Evolutionary conservation across 2,888 invertebrate species (phyloP).

Genomic region (Luffia ferchaultella): DNA sequence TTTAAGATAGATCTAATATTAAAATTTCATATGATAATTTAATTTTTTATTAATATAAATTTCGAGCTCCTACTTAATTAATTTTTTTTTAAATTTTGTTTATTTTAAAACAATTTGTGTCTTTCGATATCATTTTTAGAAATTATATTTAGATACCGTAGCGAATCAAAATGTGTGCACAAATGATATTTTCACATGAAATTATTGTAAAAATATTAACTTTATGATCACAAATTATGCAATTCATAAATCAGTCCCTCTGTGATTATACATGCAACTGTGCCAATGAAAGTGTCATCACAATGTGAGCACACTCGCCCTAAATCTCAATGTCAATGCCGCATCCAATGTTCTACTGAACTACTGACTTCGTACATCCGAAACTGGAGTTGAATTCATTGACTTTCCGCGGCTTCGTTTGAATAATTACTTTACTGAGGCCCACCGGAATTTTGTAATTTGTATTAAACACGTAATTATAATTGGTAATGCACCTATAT

Average conservation of each 20-base stretch:
- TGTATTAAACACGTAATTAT: not conserved
- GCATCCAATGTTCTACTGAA: not conserved
- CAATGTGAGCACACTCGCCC: not conserved
- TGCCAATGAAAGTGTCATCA: not conserved
- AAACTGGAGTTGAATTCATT: not conserved
- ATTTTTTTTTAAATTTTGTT: too few species aligned
- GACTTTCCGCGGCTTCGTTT: not conserved
- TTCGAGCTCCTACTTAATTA: too few species aligned
- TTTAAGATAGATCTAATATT: too few species aligned
- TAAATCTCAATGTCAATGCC: not conserved
- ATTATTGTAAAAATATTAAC: not conserved
- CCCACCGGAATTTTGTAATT: not conserved
- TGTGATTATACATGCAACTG: not conserved
- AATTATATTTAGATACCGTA: too few species aligned
- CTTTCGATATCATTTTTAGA: too few species aligned
- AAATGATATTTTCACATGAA: not conserved
- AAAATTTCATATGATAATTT: too few species aligned
- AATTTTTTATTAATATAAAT: too few species aligned
- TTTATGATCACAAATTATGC: not conserved
- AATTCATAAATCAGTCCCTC: not conserved
- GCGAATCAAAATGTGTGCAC: too few species aligned
- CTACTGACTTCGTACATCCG: not conserved
- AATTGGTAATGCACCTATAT: not conserved
- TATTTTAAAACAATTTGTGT: too few species aligned
- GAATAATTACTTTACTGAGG: not conserved